phyloP scores from a whole-genome alignment of 2,113 vertebrate species.

The Clarias magur region DNA sequence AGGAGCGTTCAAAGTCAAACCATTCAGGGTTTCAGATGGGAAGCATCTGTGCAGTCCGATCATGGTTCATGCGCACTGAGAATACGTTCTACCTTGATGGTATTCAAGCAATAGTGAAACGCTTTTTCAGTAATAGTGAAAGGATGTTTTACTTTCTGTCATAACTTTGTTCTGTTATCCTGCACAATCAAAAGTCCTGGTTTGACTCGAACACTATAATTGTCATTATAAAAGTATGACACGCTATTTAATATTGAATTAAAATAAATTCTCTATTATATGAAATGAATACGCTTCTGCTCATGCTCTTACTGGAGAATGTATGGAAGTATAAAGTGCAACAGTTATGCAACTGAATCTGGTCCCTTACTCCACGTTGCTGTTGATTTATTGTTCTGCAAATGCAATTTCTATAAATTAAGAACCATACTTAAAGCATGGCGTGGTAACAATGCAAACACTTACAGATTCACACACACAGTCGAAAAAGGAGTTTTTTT shows the following conservation, averaged over 20 bases:
- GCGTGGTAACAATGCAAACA: background rate
- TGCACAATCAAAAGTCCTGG: too few relatives aligned
- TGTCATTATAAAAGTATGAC: background rate
- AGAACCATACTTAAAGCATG: background rate
- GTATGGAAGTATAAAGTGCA: too few relatives aligned
- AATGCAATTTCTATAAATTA: background rate
- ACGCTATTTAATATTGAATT: background rate
- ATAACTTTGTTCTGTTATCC: too few relatives aligned
- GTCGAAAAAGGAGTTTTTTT: conserved; percentile 2
- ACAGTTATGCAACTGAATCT: background rate
- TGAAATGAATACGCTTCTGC: background rate
- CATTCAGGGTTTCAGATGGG: too few relatives aligned
- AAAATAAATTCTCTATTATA: background rate
- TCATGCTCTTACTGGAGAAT: background rate
- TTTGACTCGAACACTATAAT: too few relatives aligned
- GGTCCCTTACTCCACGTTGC: background rate
- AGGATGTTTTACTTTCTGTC: too few relatives aligned
- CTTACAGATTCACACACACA: background rate
- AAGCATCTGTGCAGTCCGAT: too few relatives aligned
- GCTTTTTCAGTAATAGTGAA: too few relatives aligned
- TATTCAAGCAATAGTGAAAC: too few relatives aligned
- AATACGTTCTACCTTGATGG: too few relatives aligned
- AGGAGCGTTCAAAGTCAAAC: too few relatives aligned
- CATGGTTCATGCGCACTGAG: too few relatives aligned
- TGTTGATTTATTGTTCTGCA: background rate